Base-by-base conservation (phyloP, 1,140 invertebrate species). In the Pogonus chalceus region DNA sequence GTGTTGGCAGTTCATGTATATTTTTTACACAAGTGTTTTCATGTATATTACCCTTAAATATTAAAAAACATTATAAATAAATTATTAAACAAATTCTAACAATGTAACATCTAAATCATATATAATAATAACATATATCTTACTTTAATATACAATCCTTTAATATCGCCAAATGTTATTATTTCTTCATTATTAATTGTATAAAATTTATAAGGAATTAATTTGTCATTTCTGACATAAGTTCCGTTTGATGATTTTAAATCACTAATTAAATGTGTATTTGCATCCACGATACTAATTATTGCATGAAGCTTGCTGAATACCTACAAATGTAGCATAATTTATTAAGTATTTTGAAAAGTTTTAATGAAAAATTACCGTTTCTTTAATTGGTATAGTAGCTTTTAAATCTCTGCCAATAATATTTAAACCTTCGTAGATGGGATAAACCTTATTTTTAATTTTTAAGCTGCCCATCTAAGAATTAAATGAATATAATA, bases 171-270 rank as follows among this genome's bases (percentile, higher is more conserved):
- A 50, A 65, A 62, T 48, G 54, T 60, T 14, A 66, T 58, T 23
- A 54, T 35, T 1, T 56, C 20, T 20, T 55, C 49, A 53, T 61
- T 53, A 22, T 58, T 39, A 14, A 67, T 35, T 26, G 53, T n/a
- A 54, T 65, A 62, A 2, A 66, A 52, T 51, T 62, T 49, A 9
- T 60, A 60, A 14, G 64, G 63, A 7, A 24, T 48, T 22, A 65
- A 49, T 56, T 56, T 59, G 2, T 20, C 49, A 22, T 56, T 56
- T 46, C 64, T 51, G 20, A 63, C 35, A 57, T 56, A 58, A 20
- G 61, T 66, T n/a, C 65, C 63, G 57, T 66, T 66, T 14, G 57
- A 60, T 35, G 66, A 68, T 20, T 60, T 60, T 35, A 66, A 54
- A 55, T 68, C 66, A 46, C 61, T 63, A 20, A 68, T 58, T 51